These are phyloP conservation scores for Deroptyus accipitrinus DNA, from an alignment of 2,113 vertebrate genomes.

Conservation along the genomic window DNA sequence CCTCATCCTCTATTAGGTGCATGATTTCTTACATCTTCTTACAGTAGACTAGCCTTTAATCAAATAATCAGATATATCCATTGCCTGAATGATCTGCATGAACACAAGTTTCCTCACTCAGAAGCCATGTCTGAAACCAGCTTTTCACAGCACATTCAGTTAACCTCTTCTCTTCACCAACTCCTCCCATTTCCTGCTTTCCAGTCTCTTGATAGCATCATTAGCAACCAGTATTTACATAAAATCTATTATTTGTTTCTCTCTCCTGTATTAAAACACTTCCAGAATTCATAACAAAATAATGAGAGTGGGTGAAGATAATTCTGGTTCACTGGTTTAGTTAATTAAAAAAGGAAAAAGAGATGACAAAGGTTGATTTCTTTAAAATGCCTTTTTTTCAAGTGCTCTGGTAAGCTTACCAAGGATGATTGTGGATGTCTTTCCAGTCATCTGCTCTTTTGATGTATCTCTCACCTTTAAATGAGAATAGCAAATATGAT, in stretches of 20 bases:
- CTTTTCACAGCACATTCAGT: background rate
- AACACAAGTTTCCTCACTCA: background rate
- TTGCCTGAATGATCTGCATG: background rate
- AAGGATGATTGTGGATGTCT: background rate
- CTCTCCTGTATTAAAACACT: background rate
- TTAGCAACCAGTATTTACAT: constrained; percentile 19
- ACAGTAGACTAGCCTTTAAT: background rate
- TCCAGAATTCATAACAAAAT: background rate
- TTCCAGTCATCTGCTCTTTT: background rate
- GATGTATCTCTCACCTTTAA: constrained; percentile 4
- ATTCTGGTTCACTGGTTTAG: background rate
- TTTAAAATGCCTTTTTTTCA: background rate
- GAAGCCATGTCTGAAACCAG: background rate
- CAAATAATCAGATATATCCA: background rate
- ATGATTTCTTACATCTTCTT: background rate
- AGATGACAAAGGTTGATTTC: background rate
- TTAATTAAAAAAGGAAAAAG: background rate
- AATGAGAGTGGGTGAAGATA: background rate
- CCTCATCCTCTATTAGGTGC: background rate
- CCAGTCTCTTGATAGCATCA: background rate
- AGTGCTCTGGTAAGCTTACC: background rate
- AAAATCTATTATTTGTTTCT: constrained; percentile 24
- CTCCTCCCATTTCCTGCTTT: constrained; percentile 1
- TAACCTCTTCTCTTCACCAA: background rate
- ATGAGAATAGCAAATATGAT: background rate